Evolutionary conservation across 1,140 invertebrate species (phyloP), one percentile per base, ranked within the genome.

Genomic region (Pachypsylla venusta): DNA sequence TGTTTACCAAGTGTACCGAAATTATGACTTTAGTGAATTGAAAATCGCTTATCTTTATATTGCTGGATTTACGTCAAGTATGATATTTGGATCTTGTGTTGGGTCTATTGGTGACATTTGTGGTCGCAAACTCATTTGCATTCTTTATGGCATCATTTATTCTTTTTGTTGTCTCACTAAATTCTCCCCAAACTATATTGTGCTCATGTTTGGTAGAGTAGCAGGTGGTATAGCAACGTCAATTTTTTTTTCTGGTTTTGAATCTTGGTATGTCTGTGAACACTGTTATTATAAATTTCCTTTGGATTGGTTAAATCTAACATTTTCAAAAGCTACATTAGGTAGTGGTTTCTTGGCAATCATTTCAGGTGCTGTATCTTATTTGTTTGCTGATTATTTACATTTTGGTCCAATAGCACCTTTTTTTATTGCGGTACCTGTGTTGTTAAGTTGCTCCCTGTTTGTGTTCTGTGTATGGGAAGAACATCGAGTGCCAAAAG

Each of bases 311-410:
- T 71, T 81, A 1, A 73, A 73, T 10, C 67, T 70, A 5, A 79
- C 83, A 3, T 82, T 85, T 66, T 78, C 80, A 5, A 76, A 79
- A 66, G 78, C 80, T 10, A 81, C 81, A 13, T 77, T 85, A 57
- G 81, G 78, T 66, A 85, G 84, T 67, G 82, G 82, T 2, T 56
- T 84, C 12, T 71, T 84, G 3, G 83, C 83, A 16, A 84, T 85
- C 55, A 22, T 77, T 26, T 77, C 82, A 25, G 83, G 83, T n/a
- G 67, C 84, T 14, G 68, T 80, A 16, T 79, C 82, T 12, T 80
- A 83, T 63, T 62, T 77, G 55, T 74, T 75, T 62, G 81, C 78
- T 1, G 81, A 83, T 60, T 67, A 67, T 25, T 73, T 82, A 27
- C 71, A 75, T 7, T 81, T 76, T 65, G 82, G 82, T 65, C 79